Conservation (phyloP, 2,113 vertebrate genomes). For the Callipepla californica region DNA sequence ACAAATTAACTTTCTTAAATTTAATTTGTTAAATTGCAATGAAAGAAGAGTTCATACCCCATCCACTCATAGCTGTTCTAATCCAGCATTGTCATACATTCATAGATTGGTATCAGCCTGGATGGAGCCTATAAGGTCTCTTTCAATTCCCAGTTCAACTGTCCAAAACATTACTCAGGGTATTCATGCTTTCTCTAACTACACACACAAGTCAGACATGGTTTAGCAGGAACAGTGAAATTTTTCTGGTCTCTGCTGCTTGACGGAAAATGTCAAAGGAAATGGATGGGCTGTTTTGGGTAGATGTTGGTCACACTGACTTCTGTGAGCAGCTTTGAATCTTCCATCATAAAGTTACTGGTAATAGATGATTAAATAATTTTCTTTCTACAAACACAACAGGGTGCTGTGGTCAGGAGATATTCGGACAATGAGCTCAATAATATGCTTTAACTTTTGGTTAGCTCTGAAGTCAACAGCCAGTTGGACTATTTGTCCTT, state of each 20-base stretch:
- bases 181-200: background rate
- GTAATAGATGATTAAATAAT: background rate
- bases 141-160: background rate
- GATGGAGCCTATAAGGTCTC: background rate
- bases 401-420: background rate
- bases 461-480: background rate
- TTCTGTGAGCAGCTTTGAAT: background rate
- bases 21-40: background rate
- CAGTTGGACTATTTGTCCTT: background rate
- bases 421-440: background rate
- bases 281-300: fast-evolving
- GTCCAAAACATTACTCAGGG: background rate
- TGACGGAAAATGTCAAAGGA: background rate
- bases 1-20: background rate
- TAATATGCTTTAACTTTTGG: background rate
- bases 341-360: background rate
- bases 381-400: background rate
- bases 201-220: background rate
- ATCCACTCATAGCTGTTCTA: background rate
- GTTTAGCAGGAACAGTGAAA: background rate
- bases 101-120: fast-evolving
- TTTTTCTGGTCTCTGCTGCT: background rate
- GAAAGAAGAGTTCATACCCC: background rate
- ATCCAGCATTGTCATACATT: fast-evolving
- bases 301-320: background rate